phyloP scores from a whole-genome alignment of 2,797 vertebrate species.

The Enteromius argenteus region DNA sequence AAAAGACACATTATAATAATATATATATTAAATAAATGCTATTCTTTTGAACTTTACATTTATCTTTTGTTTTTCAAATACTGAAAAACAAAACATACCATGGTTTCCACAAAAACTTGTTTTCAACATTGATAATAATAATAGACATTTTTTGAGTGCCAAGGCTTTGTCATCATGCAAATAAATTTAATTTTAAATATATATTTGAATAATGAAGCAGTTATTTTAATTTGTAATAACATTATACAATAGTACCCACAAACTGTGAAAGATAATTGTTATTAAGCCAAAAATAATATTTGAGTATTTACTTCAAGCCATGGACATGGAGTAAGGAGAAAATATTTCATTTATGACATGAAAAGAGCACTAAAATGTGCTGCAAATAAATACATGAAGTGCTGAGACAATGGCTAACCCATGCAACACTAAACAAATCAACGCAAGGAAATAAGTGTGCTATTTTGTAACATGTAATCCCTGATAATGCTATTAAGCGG shows the following conservation, averaged over 20 bases:
- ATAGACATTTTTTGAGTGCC: neutral
- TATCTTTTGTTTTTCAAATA: neutral
- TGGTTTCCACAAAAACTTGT: neutral
- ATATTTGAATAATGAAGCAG: neutral
- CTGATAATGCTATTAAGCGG: slow-evolving; percentile 72
- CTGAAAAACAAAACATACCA: neutral
- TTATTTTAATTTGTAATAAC: neutral
- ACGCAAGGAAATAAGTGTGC: slow-evolving; percentile 65
- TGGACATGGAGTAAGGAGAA: neutral
- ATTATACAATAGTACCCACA: neutral
- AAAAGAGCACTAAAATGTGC: neutral
- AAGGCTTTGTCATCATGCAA: neutral
- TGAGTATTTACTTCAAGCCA: neutral
- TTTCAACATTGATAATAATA: neutral
- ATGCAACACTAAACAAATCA: slow-evolving; percentile 43
- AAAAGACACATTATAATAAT: no score
- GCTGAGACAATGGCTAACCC: slow-evolving; percentile 15
- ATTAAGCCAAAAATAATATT: neutral
- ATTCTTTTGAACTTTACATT: neutral
- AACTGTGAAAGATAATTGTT: neutral
- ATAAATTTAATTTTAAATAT: neutral
- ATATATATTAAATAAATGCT: neutral
- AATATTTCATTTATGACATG: neutral
- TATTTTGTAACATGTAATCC: slow-evolving; percentile 71
- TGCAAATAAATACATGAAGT: neutral